Conservation (phyloP, 2,888 invertebrate species). For the Muscina levida region DNA sequence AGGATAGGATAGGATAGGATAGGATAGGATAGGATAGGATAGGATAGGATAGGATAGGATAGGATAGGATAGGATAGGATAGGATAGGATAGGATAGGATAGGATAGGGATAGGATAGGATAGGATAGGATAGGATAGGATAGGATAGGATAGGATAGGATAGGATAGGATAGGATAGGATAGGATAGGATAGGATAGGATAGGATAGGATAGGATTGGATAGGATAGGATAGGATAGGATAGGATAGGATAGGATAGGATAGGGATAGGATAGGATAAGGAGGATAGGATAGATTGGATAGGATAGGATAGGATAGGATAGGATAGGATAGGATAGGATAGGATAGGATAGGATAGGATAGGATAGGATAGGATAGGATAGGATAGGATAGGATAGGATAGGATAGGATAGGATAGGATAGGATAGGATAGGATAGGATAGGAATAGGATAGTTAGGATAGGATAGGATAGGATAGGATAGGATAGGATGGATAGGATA, state of each 20-base stretch:
- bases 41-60: slow-evolving; percentile 31
- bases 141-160: slow-evolving; percentile 13
- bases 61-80: slow-evolving; percentile 16
- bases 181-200: slow-evolving; percentile 3
- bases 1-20: slow-evolving; percentile 13
- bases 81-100: slow-evolving; percentile 25
- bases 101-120: slow-evolving; percentile 21
- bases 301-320: slow-evolving; percentile 14
- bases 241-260: slow-evolving; percentile 18
- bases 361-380: slow-evolving; percentile 35
- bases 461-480: slow-evolving; percentile 36
- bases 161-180: slow-evolving; percentile 19
- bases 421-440: slow-evolving; percentile 34
- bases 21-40: slow-evolving; percentile 32
- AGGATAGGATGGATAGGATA: slow-evolving; percentile 25
- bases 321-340: slow-evolving; percentile 29
- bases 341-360: slow-evolving; percentile 22
- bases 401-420: slow-evolving; percentile 33
- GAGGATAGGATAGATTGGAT: not conserved
- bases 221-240: slow-evolving; percentile 11
- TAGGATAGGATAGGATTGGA: slow-evolving; percentile 17
- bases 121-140: slow-evolving; percentile 22
- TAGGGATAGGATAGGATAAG: slow-evolving; percentile 9
- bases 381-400: slow-evolving; percentile 30
- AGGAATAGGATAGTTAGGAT: slow-evolving; percentile 14